Base-by-base conservation (phyloP, 2,797 vertebrate species). In the Gadopsis bispinosus region DNA sequence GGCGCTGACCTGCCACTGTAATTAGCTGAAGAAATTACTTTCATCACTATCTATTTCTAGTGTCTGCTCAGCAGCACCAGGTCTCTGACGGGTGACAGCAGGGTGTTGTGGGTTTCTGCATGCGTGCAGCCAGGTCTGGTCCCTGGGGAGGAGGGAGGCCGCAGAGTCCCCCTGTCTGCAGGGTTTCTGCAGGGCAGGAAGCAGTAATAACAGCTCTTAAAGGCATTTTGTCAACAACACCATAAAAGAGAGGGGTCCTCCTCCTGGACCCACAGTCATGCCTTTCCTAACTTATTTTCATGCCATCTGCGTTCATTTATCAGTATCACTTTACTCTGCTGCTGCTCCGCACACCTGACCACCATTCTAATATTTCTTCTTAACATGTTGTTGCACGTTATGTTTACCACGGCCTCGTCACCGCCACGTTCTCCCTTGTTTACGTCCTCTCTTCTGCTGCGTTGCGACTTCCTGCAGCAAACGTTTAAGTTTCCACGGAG, bases 141-240 rank as follows among this genome's bases (percentile, higher is more conserved):
- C 41, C 26, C 31, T 5, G 72, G 14, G 22, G 50, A 62, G 59
- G 7, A 35, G 8, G 29, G 22, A 54, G 20, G 37, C 67, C 74
- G 76, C 60, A 14, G 83, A 79, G 87, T 70, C 79, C 74, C 48
- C 55, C 31, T 79, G 87, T 90, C 86, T 87, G 70, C 79, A 37
- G 84, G 87, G 60, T 26, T 26, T 26, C 26, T 26, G 70, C 79
- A 37, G 84, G 87, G 60, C 91, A 93, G 86, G 91, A 90, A 88
- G 79, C 70, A 16, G 78, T 90, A 91, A 94, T 91, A 83, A 89
- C 85, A 76, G 83, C 45, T 84, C 79, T 86, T 75, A 67, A 45
- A 87, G 83, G 73, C 87, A 84, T 88, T 88, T 90, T 74, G 83
- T 92, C 88, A 87, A 88, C 89, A 92, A 86, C 73, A 84, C 77